Evolutionary conservation across 2,797 vertebrate species (phyloP), one percentile per base, ranked within the genome.

Genomic region (Channa striata): DNA sequence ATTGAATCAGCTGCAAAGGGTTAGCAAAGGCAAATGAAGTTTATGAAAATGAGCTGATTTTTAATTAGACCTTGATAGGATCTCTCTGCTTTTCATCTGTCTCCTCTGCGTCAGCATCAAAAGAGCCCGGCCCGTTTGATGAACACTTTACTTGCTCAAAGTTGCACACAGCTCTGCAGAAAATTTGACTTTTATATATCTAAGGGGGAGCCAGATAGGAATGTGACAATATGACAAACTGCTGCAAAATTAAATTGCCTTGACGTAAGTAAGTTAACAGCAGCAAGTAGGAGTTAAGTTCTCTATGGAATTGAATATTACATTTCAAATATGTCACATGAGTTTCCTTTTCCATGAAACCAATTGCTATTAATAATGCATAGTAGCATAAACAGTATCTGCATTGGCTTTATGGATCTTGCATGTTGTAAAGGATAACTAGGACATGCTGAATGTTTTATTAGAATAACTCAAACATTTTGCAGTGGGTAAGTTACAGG

Each of bases 41-140:
- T 89, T 82, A 90, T 85, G 87, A 92, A 92, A 93, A 92, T 88
- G 88, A 91, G 90, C 83, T 75, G 88, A 88, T 89, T 92, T 92
- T 93, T 92, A 92, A 92, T 92, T 93, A 92, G 82, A 88, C 76
- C 74, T 76, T 73, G 91, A 93, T 93, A 87, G 90, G 87, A 93
- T 93, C 90, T 68, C 78, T 86, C 63, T 75, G 82, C 87, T 90
- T 89, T 92, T 93, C 90, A 91, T 93, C 86, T 78, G 81, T 83
- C 80, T 88, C 68, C 78, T 83, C 79, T 81, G 80, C 85, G 68
- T 83, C 33, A 1, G 80, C 89, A 90, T 92, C 89, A 90, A 93
- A 91, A 89, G 86, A 81, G 69, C 74, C 53, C 1, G 68, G 74
- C 80, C 79, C 21, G 66, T 90, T 90, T 91, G 88, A 92, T 87